Base-by-base conservation (phyloP, 2,113 vertebrate species). In the Xyrauchen texanus region DNA sequence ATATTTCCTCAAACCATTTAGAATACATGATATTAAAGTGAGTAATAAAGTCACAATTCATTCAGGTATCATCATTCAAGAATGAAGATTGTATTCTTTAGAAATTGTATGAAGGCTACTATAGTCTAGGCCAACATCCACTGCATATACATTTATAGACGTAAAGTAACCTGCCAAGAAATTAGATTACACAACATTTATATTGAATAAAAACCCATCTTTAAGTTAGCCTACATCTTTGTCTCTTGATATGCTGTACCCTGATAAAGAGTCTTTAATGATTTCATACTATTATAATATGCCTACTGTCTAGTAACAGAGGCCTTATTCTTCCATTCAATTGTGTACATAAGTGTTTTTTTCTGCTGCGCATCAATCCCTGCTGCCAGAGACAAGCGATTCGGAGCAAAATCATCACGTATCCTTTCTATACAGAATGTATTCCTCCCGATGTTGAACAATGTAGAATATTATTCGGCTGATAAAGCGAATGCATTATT, bases 321-420 rank as follows among this genome's bases (percentile, higher is more conserved):
- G 84, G 78, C 70, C 82, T 86, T 80, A 73, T 82, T 82, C 81
- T 77, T 81, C 82, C 60, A 76, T 55, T 64, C 83, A 21, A 16
- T 83, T 86, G 85, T 85, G 85, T 88, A 83, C 79, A 82, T 86
- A 87, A 88, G 88, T 89, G 88, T 81, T 85, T 34, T 34, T 34
- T 71, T 91, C 88, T 89, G 89, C 90, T 90, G 89, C 91, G 90
- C 87, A 89, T 91, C 89, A 89, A 88, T 89, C 87, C 84, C 85
- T 86, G 81, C 87, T 86, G 85, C 89, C 88, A 85, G 79, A 88
- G 80, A 80, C 81, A 34, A 34, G 21, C 21, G 21, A 1, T 34
- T 34, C 21, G 21, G 21, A 34, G 21, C 21, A 55, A 67, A 79
- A 83, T 86, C 91, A 88, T 89, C 87, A 87, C 89, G 88, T 66